Evolutionary conservation across 2,113 vertebrate species (phyloP).

Genomic region (Sterna hirundo): DNA sequence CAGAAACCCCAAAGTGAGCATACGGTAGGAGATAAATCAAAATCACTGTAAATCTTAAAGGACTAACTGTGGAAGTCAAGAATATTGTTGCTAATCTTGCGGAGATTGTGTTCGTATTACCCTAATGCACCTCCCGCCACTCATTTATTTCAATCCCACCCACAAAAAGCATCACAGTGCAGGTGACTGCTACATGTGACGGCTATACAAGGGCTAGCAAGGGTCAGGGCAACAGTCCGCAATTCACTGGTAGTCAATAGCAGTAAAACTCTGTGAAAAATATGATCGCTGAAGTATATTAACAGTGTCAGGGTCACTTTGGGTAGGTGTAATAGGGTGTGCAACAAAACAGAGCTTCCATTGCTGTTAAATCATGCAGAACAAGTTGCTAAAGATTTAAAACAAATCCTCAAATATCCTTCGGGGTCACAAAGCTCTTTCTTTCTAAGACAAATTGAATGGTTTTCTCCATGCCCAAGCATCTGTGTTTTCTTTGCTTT

Average conservation of each 20-base stretch:
- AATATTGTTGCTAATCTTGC: conserved; percentile 29
- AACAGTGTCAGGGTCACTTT: conserved; percentile 36
- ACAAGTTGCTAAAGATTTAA: conserved; percentile 51
- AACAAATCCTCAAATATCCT: conserved; percentile 43
- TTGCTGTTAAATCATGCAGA: conserved; percentile 39
- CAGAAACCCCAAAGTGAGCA: conserved; percentile 24
- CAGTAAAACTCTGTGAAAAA: background rate
- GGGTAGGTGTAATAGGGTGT: conserved; percentile 36
- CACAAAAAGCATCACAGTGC: conserved; percentile 36
- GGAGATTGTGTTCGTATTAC: conserved; percentile 22
- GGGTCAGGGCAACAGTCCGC: background rate
- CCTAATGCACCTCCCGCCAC: conserved; percentile 35
- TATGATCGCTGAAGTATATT: conserved; percentile 9
- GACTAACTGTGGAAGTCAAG: background rate
- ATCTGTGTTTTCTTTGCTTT: conserved; percentile 32
- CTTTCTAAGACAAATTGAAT: conserved; percentile 43
- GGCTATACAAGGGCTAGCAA: background rate
- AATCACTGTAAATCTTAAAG: background rate
- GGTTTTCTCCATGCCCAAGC: background rate
- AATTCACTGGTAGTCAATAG: background rate
- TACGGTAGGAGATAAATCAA: conserved; percentile 2
- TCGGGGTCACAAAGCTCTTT: conserved; percentile 46
- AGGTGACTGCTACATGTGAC: conserved; percentile 39
- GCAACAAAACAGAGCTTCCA: conserved; percentile 22
- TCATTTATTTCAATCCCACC: conserved; percentile 60